Percentiles rank a stretch among this genome's conserved stretches.
phyloP scores from a whole-genome alignment of 2,797 vertebrate genomes.

The Acanthis flammea region DNA sequence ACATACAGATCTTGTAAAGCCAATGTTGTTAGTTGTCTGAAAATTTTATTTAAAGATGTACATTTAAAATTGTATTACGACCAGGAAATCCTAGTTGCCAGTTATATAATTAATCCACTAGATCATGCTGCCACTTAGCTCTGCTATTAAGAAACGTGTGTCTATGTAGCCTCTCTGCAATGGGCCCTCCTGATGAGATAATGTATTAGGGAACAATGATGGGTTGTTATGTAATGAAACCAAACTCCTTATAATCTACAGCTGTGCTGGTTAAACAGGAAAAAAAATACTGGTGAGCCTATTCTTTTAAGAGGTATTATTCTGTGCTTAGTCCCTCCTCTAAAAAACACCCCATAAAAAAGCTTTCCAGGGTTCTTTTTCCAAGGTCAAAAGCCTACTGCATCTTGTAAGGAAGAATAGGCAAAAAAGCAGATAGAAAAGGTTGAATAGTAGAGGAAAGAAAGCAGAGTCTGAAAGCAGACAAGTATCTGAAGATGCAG shows the following conservation, averaged over 20 bases:
- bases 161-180: slow-evolving; percentile 1
- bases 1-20: not conserved
- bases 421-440: not conserved
- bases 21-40: not conserved
- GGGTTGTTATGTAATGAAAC: slow-evolving; percentile 26
- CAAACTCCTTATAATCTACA: slow-evolving; percentile 4
- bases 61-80: not conserved
- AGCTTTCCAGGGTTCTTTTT: not conserved
- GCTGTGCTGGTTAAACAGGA: slow-evolving; percentile 30
- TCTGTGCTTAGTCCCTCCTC: not conserved
- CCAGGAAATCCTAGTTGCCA: not conserved
- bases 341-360: not conserved
- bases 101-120: slow-evolving; percentile 54
- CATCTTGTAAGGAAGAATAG: not conserved
- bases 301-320: not conserved
- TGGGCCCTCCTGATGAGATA: slow-evolving; percentile 47
- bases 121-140: slow-evolving; percentile 13
- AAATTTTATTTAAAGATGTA: not conserved
- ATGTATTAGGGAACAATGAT: slow-evolving; percentile 20
- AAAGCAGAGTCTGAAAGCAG: not conserved
- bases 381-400: not conserved
- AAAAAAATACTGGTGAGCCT: not conserved
- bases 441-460: not conserved
- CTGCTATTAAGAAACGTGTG: slow-evolving; percentile 6
- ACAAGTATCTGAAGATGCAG: not conserved